Base-by-base conservation (phyloP, 2,888 invertebrate species). In the Rhimphoctona megacephalus region DNA sequence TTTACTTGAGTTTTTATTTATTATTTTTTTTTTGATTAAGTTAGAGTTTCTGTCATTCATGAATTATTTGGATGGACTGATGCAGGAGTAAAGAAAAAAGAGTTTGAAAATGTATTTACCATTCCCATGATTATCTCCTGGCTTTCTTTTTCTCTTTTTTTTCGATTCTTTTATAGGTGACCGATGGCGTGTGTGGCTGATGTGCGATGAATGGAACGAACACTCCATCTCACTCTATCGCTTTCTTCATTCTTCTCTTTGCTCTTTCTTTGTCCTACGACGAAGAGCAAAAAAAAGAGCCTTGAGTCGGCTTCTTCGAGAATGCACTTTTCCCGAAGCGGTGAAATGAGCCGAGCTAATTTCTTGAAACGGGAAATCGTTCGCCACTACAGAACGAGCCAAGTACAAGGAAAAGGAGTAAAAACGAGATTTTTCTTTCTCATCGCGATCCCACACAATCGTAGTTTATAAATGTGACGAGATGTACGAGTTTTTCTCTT, bases 331-430 rank as follows among this genome's bases (percentile, higher is more conserved):
- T 89, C 89, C 89, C 88, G 82, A 83, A 83, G 81, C 87, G 88
- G 90, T 92, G 91, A 93, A 93, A 93, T 93, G 93, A 93, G 92
- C 90, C 92, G 90, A 89, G 87, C 90, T 92, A 91, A 92, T 92
- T 92, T 92, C 89, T 46, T 78, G 49, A 82, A 82, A 82, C 43
- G 69, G 69, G 39, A 49, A 64, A 30, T 80, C 36, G 46, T 76
- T 78, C 49, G 80, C 54, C 66, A 36, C 17, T 54, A n/a, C 25
- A 74, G 78, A 85, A 79, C 54, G 76, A 57, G 17, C 22, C 70
- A 52, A 49, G 46, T 82, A 22, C 30, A 33, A 61, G 78, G 39
- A 83, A 88, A 88, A 87, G 88, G 88, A 88, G 88, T 88, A 86
- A 86, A 70, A 64, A 74, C 36, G 57, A 49, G 78, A 30, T 77